phyloP scores from a whole-genome alignment of 23 tunicate species.

The Clavelina lepadiformis region DNA sequence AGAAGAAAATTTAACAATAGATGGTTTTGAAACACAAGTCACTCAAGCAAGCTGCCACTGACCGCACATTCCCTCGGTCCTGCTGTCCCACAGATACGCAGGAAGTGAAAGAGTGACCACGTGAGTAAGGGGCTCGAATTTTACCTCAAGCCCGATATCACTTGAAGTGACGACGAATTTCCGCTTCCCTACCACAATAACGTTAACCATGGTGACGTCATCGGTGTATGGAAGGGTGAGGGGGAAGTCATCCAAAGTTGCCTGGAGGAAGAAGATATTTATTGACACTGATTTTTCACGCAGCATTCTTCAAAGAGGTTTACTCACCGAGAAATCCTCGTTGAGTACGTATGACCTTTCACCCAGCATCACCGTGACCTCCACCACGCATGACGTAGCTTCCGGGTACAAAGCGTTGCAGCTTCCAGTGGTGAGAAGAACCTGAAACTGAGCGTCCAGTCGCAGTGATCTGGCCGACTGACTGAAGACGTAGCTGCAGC shows the following conservation, averaged over 20 bases:
- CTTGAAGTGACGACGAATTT: slow-evolving; percentile 8
- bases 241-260: slow-evolving; percentile 1
- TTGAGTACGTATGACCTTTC: slow-evolving; percentile 6
- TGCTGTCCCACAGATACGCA: slow-evolving; percentile 41
- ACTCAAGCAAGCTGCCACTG: neutral
- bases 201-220: neutral
- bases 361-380: slow-evolving; percentile 8
- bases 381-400: slow-evolving; percentile 20
- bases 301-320: no score
- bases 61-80: slow-evolving; percentile 66
- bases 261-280: slow-evolving; percentile 13
- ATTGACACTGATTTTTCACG: neutral
- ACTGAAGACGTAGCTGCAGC: slow-evolving; percentile 21
- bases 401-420: slow-evolving; percentile 10
- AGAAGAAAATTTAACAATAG: no score
- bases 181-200: slow-evolving; percentile 19
- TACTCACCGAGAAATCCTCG: slow-evolving; percentile 20
- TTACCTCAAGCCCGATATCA: slow-evolving; percentile 42
- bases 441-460: neutral
- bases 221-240: slow-evolving; percentile 26
- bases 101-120: slow-evolving; percentile 31
- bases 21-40: no score
- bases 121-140: slow-evolving; percentile 25
- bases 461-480: neutral
- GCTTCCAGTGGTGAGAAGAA: slow-evolving; percentile 14